Evolutionary conservation across 2,113 vertebrate species (phyloP).

Genomic region (Thunnus thynnus): DNA sequence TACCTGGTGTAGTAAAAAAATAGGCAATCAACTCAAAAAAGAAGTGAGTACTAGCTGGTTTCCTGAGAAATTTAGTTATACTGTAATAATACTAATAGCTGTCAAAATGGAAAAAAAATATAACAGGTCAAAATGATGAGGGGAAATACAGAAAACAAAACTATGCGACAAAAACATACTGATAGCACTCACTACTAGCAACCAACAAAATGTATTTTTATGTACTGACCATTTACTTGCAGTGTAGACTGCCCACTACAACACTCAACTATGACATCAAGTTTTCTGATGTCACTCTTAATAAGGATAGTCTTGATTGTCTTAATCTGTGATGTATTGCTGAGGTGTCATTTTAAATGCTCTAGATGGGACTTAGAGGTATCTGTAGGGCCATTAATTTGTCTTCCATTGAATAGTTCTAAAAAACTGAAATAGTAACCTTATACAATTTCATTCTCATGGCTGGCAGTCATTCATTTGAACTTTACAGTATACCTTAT

Average conservation of each 20-base stretch:
- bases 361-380: slow-evolving; percentile 1
- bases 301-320: slow-evolving; percentile 55
- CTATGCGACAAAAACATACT: slow-evolving; percentile 26
- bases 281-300: not conserved
- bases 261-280: slow-evolving; percentile 2
- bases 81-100: slow-evolving; percentile 54
- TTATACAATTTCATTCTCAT: slow-evolving; percentile 28
- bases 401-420: not conserved
- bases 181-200: slow-evolving; percentile 14
- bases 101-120: slow-evolving; percentile 35
- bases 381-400: not conserved
- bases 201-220: not conserved
- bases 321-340: slow-evolving; percentile 57
- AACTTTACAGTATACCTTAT: not conserved
- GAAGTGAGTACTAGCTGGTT: slow-evolving; percentile 59
- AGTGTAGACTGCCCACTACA: slow-evolving; percentile 10
- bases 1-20: slow-evolving; percentile 58
- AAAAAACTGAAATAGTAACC: not conserved
- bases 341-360: slow-evolving; percentile 37
- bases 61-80: slow-evolving; percentile 75
- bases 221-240: slow-evolving; percentile 27
- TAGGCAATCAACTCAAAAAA: slow-evolving; percentile 65
- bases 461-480: slow-evolving; percentile 25
- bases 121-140: slow-evolving; percentile 3
- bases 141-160: slow-evolving; percentile 1